These are phyloP conservation scores for Coelopa pilipes DNA, from an alignment of 2,888 invertebrate genomes.

Conservation along the genomic window DNA sequence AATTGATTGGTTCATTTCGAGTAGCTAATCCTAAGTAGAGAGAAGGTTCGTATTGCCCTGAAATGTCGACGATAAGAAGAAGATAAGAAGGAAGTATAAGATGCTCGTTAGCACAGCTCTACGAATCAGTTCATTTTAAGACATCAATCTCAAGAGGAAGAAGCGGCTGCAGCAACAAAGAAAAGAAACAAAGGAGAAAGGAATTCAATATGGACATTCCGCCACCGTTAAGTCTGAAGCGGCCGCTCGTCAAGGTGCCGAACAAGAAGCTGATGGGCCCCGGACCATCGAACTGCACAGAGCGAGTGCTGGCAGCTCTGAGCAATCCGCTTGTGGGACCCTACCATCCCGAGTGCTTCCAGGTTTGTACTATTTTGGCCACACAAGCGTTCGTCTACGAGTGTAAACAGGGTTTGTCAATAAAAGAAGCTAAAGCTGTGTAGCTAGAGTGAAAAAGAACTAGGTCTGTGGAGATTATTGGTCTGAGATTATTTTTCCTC, in stretches of 20 bases:
- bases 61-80: too few species aligned
- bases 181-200: neutral
- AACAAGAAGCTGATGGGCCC: constrained; percentile 78
- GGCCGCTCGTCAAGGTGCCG: constrained; percentile 69
- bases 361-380: constrained; percentile 68
- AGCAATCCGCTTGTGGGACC: constrained; percentile 77
- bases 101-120: neutral
- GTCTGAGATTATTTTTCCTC: neutral
- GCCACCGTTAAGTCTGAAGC: constrained; percentile 67
- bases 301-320: constrained; percentile 73
- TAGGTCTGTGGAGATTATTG: neutral
- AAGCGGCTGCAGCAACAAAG: neutral
- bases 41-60: too few species aligned
- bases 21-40: too few species aligned
- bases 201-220: constrained; percentile 61
- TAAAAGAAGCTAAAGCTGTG: neutral
- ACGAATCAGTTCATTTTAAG: constrained; percentile 22
- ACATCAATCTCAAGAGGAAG: constrained; percentile 1
- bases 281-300: constrained; percentile 79
- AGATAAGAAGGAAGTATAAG: constrained; percentile 33
- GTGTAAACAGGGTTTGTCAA: neutral
- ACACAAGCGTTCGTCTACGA: too few species aligned
- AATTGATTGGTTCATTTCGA: too few species aligned
- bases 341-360: constrained; percentile 77
- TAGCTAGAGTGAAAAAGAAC: neutral